A percentile compares a stretch with the other conserved stretches of the same genome.
Conservation (phyloP, 2,888 invertebrate genomes). For the Neocrepidodera transversa region DNA sequence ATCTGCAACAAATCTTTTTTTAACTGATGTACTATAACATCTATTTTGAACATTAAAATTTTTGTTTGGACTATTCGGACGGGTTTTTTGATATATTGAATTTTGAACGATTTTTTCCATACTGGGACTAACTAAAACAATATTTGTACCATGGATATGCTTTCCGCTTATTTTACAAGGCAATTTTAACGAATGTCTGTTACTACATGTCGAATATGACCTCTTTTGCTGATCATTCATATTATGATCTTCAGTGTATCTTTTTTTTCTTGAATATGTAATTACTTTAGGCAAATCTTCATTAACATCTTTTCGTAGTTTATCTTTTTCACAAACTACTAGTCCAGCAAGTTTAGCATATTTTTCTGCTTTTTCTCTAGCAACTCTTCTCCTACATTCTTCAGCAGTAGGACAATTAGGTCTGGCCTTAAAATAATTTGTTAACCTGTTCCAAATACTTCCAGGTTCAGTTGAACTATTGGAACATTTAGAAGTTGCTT, state of each 20-base stretch:
- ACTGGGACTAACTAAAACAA: background rate
- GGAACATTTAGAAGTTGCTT: background rate
- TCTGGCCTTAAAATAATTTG: conserved; percentile 54
- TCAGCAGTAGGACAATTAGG: conserved; percentile 53
- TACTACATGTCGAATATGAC: too few species aligned
- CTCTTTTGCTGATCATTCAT: too few species aligned
- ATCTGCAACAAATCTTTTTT: background rate
- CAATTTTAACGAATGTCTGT: too few species aligned
- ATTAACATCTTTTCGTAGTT: background rate
- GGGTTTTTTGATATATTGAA: background rate
- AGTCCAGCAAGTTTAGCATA: conserved; percentile 53
- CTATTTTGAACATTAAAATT: background rate
- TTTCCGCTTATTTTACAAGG: too few species aligned
- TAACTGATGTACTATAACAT: background rate
- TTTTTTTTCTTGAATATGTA: too few species aligned
- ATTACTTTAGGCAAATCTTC: background rate
- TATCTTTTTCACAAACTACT: conserved; percentile 42
- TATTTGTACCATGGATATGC: background rate
- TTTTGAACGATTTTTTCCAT: background rate
- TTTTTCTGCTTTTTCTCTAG: conserved; percentile 49
- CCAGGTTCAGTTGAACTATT: background rate
- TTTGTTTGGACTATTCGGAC: background rate
- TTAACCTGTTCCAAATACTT: conserved; percentile 46
- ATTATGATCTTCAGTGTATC: too few species aligned
- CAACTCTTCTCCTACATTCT: conserved; percentile 49